These are phyloP conservation scores for Muraenolepis orangiensis DNA, from an alignment of 2,797 vertebrate genomes.

Conservation along the genomic window DNA sequence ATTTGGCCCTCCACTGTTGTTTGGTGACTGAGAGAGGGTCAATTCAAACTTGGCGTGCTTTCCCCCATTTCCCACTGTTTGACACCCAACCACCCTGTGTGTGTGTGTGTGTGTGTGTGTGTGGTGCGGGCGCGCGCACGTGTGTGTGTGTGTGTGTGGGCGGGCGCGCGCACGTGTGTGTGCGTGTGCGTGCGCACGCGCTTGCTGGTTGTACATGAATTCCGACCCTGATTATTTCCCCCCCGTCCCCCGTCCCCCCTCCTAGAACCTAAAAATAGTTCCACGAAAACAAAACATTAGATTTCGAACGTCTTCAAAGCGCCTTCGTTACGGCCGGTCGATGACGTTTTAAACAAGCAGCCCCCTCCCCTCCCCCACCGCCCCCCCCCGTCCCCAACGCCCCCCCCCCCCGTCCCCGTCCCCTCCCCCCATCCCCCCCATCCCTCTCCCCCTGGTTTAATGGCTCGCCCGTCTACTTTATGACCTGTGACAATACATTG, in stretches of 20 bases:
- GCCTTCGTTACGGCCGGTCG: not conserved
- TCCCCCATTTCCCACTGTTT: not conserved
- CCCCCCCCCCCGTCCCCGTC: not conserved
- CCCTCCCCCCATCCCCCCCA: not conserved
- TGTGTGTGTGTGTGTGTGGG: not conserved
- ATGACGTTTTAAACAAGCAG: not conserved
- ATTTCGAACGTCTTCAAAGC: not conserved
- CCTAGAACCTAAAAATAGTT: not conserved
- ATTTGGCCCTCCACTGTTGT: not conserved
- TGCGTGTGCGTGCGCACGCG: not conserved
- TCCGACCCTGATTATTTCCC: not conserved
- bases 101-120: not conserved
- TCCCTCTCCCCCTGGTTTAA: not conserved
- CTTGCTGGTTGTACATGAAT: not conserved
- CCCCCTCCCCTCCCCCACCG: too few species aligned
- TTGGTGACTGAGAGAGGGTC: not conserved
- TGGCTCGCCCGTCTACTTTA: conserved; percentile 62
- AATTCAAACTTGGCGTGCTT: not conserved
- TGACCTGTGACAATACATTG: conserved; percentile 72
- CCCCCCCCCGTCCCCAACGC: not conserved
- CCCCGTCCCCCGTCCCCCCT: too few species aligned
- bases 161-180: not conserved
- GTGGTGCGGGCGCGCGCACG: too few species aligned
- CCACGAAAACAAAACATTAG: not conserved
- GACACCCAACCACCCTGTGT: not conserved